Percentiles rank a stretch among this genome's conserved stretches.
Evolutionary conservation across 2,113 vertebrate genomes (phyloP).

Genomic region (Pomatostomus ruficeps): DNA sequence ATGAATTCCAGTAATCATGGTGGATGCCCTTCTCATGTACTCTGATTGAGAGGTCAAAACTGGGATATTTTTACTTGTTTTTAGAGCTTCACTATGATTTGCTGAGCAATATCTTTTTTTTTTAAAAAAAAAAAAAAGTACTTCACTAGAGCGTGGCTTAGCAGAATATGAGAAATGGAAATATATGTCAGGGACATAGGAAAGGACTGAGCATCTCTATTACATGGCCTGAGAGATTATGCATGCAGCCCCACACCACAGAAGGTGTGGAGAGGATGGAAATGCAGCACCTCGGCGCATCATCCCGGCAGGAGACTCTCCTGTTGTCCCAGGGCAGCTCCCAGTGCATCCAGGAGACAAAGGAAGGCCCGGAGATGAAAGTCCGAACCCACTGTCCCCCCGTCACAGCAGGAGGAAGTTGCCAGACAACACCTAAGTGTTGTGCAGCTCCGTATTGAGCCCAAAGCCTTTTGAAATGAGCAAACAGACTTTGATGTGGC

Average conservation of each 20-base stretch:
- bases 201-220: neutral
- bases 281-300: rapidly evolving
- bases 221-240: neutral
- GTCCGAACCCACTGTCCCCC: neutral
- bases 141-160: neutral
- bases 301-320: neutral
- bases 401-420: neutral
- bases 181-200: neutral
- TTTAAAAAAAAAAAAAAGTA: neutral
- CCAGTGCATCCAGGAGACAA: neutral
- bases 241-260: neutral
- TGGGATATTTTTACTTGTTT: neutral
- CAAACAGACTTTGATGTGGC: slow-evolving; percentile 28
- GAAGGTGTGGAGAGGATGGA: neutral
- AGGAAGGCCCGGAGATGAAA: neutral
- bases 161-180: neutral
- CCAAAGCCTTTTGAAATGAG: slow-evolving; percentile 8
- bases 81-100: neutral
- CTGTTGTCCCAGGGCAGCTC: neutral
- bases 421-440: slow-evolving; percentile 24
- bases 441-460: neutral
- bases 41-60: neutral
- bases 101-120: neutral
- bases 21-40: neutral
- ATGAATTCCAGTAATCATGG: neutral